Conservation (phyloP, 2,888 invertebrate species). For the Cantharis nigra region DNA sequence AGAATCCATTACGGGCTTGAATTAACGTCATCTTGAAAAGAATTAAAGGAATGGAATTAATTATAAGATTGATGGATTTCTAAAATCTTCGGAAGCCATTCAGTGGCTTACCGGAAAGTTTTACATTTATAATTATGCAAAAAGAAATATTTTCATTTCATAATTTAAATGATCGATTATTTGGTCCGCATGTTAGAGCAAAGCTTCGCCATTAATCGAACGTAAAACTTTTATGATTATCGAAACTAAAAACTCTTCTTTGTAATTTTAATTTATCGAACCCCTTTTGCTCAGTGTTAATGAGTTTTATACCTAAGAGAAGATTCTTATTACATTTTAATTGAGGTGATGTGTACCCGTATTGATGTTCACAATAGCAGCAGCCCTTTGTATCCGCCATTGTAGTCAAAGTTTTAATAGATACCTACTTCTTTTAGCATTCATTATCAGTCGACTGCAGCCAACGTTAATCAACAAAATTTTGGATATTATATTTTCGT, state of each 20-base stretch:
- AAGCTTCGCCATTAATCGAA: slow-evolving; percentile 21
- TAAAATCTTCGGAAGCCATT: slow-evolving; percentile 43
- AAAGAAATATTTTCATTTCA: slow-evolving; percentile 31
- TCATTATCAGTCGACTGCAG: slow-evolving; percentile 55
- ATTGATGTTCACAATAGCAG: slow-evolving; percentile 52
- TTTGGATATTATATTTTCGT: slow-evolving; percentile 50
- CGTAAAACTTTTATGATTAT: slow-evolving; percentile 32
- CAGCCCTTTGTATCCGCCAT: slow-evolving; percentile 45
- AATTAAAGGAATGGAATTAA: slow-evolving; percentile 59
- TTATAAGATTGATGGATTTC: slow-evolving; percentile 58
- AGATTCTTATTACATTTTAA: slow-evolving; percentile 59
- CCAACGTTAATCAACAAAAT: slow-evolving; percentile 53
- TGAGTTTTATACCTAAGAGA: slow-evolving; percentile 55
- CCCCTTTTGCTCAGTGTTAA: slow-evolving; percentile 55
- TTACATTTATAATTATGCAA: slow-evolving; percentile 32
- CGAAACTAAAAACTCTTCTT: slow-evolving; percentile 42
- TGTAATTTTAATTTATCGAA: slow-evolving; percentile 51
- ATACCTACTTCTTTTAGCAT: slow-evolving; percentile 55
- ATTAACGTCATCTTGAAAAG: slow-evolving; percentile 58
- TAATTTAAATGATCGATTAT: slow-evolving; percentile 32
- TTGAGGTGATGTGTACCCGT: slow-evolving; percentile 58
- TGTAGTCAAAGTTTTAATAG: slow-evolving; percentile 58
- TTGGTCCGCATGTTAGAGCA: slow-evolving; percentile 19
- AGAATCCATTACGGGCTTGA: slow-evolving; percentile 54
- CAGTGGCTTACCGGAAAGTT: slow-evolving; percentile 30